Percentiles rank a stretch among this genome's conserved stretches.
Conservation (phyloP, 2,888 invertebrate species). For the Heterodera filipjevi region DNA sequence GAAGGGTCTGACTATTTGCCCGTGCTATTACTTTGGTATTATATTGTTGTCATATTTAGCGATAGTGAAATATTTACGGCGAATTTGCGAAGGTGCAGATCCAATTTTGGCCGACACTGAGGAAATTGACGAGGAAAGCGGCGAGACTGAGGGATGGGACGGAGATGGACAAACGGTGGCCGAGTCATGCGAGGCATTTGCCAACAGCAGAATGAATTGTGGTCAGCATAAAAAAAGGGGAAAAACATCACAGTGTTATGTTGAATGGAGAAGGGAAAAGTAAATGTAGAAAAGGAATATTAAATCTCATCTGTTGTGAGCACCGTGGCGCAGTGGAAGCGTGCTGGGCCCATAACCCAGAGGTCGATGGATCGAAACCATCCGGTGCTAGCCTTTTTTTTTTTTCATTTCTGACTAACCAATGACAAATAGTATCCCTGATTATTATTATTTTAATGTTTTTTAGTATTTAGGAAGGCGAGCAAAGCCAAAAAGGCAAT, state of each 20-base stretch:
- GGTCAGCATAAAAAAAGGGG: conserved; percentile 22
- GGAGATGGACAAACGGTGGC: conserved; percentile 23
- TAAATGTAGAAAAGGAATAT: not conserved
- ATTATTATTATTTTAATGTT: no score
- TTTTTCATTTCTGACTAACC: not conserved
- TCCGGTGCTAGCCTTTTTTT: conserved; percentile 23
- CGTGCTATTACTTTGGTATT: not conserved
- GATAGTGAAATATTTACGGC: conserved; percentile 37
- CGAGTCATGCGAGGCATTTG: conserved; percentile 39
- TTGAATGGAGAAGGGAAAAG: not conserved
- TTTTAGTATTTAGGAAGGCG: conserved; percentile 50
- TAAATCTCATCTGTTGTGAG: conserved; percentile 64
- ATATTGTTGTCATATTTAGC: conserved; percentile 37
- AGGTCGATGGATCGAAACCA: conserved; percentile 76
- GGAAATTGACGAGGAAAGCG: conserved; percentile 34
- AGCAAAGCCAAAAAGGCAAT: conserved; percentile 60
- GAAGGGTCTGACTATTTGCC: not conserved
- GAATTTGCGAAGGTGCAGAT: conserved; percentile 41
- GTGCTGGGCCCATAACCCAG: conserved; percentile 86
- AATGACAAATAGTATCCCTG: not conserved
- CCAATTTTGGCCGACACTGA: conserved; percentile 41
- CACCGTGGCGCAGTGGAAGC: conserved; percentile 83
- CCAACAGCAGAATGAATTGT: conserved; percentile 57
- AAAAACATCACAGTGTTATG: not conserved
- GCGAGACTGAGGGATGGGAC: conserved; percentile 10